These are phyloP conservation scores for Sarcophaga carnaria DNA, from an alignment of 2,888 invertebrate genomes.

Conservation along the genomic window DNA sequence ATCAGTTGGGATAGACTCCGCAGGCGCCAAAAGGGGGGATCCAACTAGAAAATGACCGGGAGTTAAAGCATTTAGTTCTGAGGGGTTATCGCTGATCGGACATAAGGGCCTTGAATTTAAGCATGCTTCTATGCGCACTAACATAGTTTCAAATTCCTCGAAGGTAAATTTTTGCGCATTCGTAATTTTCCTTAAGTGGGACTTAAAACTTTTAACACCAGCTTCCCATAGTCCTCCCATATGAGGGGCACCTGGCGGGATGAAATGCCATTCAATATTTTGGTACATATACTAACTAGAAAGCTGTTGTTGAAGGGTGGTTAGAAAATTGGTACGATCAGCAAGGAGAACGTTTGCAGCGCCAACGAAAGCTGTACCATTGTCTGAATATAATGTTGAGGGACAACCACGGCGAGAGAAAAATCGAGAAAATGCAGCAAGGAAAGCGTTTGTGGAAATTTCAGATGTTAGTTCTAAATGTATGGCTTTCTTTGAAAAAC, in stretches of 20 bases:
- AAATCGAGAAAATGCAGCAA: constrained; percentile 20
- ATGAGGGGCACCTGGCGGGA: constrained; percentile 44
- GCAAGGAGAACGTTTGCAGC: not conserved
- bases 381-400: not conserved
- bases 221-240: no score
- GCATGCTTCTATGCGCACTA: constrained; percentile 14
- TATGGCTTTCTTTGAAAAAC: constrained; percentile 31
- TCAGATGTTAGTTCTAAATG: constrained; percentile 17
- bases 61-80: constrained; percentile 8
- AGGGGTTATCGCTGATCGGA: not conserved
- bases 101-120: constrained; percentile 26
- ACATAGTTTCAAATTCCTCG: constrained; percentile 25
- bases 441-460: constrained; percentile 1
- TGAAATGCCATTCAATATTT: constrained; percentile 14
- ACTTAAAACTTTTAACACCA: constrained; percentile 16
- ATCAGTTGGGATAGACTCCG: constrained; percentile 10
- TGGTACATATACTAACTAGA: no score
- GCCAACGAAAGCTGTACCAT: constrained; percentile 10
- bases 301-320: no score
- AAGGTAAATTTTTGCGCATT: constrained; percentile 1
- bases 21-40: not conserved
- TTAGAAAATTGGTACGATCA: no score
- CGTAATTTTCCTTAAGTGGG: not conserved
- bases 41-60: constrained; percentile 34
- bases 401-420: no score